Base-by-base conservation (phyloP, 2,113 vertebrate species). In the Forbesichthys papilliferus region DNA sequence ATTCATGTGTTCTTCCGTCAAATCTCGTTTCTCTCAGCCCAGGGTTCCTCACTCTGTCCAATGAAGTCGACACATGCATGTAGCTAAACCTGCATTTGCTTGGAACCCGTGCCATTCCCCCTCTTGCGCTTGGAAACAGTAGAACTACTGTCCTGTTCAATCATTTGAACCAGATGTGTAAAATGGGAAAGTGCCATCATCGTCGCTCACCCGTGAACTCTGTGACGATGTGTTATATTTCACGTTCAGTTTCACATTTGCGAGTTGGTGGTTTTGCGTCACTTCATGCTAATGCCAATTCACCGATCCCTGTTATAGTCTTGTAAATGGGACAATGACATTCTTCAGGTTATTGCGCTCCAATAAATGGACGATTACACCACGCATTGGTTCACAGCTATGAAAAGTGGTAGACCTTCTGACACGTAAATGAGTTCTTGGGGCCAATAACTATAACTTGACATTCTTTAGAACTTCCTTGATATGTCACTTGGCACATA, bases 381-480 rank as follows among this genome's bases (percentile, higher is more conserved):
- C 61, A 18, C 71, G 66, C 3, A 66, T 69, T 64, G 5, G 65
- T 71, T 70, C 70, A 80, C 62, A 55, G 63, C 69, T 74, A 54
- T 27, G 77, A 81, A 80, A 52, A 73, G 72, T 62, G 75, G 54
- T 71, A 36, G 51, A 73, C 68, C 74, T 57, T 73, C 64, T 90
- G 87, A 91, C 87, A 74, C 78, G 71, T 77, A 71, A 76, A 79
- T 80, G 80, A 81, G 80, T 89, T 89, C 87, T 79, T 42, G 47
- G 79, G 79, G 77, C 86, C 83, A 82, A 71, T 87, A 88, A 91
- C 82, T 51, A 5, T 72, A 68, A 70, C 82, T 74, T 77, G 77
- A 89, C 82, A 80, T 78, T 86, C 87, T 77, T 83, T 84, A 81
- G 87, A 86, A 87, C 80, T 90, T 90, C 83, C 81, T 82, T 64